Conservation (phyloP, 2,888 invertebrate genomes). For the Mesochorus sp. region DNA sequence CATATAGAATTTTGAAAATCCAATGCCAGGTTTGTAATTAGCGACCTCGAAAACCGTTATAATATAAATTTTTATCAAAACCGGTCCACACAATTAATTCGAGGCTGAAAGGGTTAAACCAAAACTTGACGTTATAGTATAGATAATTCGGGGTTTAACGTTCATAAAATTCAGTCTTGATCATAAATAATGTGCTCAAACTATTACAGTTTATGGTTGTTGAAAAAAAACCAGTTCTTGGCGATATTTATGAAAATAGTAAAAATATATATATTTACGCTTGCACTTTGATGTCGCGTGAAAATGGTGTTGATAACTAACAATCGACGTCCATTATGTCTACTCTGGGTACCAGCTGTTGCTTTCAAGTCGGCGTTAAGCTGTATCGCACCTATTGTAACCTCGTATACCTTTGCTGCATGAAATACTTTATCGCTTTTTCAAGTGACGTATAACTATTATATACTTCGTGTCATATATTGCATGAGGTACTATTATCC, state of each 20-base stretch:
- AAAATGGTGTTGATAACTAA: background rate
- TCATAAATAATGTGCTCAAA: no score
- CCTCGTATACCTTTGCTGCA: conserved; percentile 2
- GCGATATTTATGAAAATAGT: conserved; percentile 8
- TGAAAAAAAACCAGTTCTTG: background rate
- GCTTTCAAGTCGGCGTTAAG: conserved; percentile 20
- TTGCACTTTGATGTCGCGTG: conserved; percentile 25
- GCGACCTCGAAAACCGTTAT: no score
- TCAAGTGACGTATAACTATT: conserved; percentile 12
- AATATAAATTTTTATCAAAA: no score
- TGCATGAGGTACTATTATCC: conserved; percentile 18
- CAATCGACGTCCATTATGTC: background rate
- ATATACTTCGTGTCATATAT: background rate
- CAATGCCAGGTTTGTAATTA: no score
- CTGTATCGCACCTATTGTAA: conserved; percentile 15
- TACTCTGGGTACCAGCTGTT: conserved; percentile 14
- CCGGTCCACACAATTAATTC: no score
- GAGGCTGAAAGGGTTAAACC: no score
- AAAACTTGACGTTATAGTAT: no score
- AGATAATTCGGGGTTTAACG: no score
- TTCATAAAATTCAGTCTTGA: no score
- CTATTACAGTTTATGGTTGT: background rate
- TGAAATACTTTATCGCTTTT: conserved; percentile 52
- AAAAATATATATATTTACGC: background rate
- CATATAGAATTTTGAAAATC: no score